Percentiles rank a stretch among this genome's conserved stretches.
These are phyloP conservation scores for Drosophila maculinotata DNA, from an alignment of 2,888 invertebrate genomes.

Conservation along the genomic window DNA sequence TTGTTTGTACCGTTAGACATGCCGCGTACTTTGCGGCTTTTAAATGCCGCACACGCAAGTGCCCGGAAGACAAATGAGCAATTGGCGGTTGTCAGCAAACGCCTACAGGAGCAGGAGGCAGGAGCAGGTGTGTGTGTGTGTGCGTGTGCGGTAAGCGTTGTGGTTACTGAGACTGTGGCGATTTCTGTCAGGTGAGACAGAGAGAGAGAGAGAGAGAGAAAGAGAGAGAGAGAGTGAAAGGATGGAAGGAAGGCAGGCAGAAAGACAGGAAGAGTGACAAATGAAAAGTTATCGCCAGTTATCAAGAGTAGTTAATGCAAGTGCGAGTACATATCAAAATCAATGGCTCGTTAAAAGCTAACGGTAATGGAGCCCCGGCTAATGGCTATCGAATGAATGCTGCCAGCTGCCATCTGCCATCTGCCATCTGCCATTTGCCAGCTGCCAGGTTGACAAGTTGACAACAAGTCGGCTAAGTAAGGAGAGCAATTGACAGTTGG, in stretches of 20 bases:
- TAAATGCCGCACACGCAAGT: conserved; percentile 55
- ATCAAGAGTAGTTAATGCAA: conserved; percentile 31
- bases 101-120: background rate
- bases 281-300: conserved; percentile 40
- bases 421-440: no score
- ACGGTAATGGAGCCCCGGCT: conserved; percentile 21
- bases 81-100: conserved; percentile 49
- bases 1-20: conserved; percentile 59
- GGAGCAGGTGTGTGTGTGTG: conserved; percentile 1
- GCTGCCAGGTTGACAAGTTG: conserved; percentile 6
- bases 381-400: conserved; percentile 25
- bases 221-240: background rate
- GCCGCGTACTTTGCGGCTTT: conserved; percentile 70
- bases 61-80: conserved; percentile 69
- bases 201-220: background rate
- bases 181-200: conserved; percentile 6
- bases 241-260: no score
- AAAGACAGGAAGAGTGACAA: background rate
- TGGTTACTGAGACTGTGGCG: background rate
- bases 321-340: conserved; percentile 25
- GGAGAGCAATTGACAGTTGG: conserved; percentile 30
- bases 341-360: conserved; percentile 39
- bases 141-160: conserved; percentile 14
- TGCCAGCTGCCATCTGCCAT: no score
- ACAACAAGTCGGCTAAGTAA: conserved; percentile 1